Conservation (phyloP, 2,113 vertebrate genomes). For the Diadophis punctatus region DNA sequence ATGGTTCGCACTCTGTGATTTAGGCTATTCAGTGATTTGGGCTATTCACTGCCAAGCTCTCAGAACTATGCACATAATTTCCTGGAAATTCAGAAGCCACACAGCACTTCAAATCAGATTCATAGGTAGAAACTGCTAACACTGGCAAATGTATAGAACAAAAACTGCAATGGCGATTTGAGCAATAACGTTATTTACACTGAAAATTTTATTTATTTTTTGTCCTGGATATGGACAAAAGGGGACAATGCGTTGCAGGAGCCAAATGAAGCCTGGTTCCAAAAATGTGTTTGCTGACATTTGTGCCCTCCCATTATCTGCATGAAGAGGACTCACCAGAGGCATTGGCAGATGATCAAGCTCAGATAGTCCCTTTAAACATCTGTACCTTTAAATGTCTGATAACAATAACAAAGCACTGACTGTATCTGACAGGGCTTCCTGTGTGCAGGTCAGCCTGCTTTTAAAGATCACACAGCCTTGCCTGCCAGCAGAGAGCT, state of each 20-base stretch:
- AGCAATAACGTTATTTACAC: not conserved
- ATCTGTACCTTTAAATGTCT: not conserved
- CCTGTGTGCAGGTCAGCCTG: not conserved
- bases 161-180: not conserved
- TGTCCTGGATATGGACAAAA: not conserved
- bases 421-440: not conserved
- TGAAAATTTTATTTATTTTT: not conserved
- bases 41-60: not conserved
- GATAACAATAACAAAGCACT: constrained; percentile 8
- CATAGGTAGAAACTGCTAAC: not conserved
- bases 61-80: not conserved
- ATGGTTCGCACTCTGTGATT: not conserved
- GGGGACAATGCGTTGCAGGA: not conserved
- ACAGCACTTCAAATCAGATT: not conserved
- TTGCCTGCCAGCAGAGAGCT: not conserved
- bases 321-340: not conserved
- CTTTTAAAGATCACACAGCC: not conserved
- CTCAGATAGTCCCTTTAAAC: not conserved
- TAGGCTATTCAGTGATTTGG: not conserved
- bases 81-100: not conserved
- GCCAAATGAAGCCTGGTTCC: not conserved
- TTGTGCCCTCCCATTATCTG: not conserved
- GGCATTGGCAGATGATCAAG: not conserved
- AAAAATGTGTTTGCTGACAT: not conserved
- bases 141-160: not conserved